Evolutionary conservation across 2,888 invertebrate genomes (phyloP), one percentile per base, ranked within the genome.

Genomic region (Drosophila atroscutellata): DNA sequence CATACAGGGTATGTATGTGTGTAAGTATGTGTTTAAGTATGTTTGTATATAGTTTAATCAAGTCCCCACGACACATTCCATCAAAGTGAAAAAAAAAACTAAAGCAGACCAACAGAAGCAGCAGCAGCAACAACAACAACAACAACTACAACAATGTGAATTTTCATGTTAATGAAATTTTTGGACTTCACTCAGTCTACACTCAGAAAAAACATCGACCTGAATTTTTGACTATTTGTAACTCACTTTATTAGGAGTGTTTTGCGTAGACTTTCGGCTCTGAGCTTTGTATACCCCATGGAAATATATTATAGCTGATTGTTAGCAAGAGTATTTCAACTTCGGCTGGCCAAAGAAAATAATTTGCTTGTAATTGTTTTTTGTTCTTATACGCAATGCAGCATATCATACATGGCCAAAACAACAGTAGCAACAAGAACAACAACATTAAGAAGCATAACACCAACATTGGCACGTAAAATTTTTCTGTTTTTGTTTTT

Each of bases 391-490:
- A 54, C 47, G 65, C 52, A 64, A 65, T 66, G n/a, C 45, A 52
- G 24, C 42, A 30, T 52, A 52, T 30, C 64, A 45, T 52, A 65
- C 66, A 66, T 52, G 52, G 54, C 65, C 28, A 56, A 30, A 56
- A 56, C 30, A 56, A 56, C 39, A 56, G 34, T 24, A 26, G 26
- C 54, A 37, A 26, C 26, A 37, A 63, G 42, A 62, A 47, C 70
- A 74, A 26, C 55, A 72, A 50, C 49, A 26, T 47, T 32, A 75
- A 59, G 62, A 52, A 13, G 37, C 32, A 56, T n/a, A 68, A 56
- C 34, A 62, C 26, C 50, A 64, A 61, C 55, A 70, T 75, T 66
- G 59, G 59, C 75, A 71, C 71, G 61, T 71, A 75, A 51, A 42
- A 58, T 68, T 61, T 61, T 72, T 60, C 36, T n/a, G 28, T 62